These are phyloP conservation scores for Ambastaia sidthimunki DNA, from an alignment of 2,797 vertebrate genomes.

Conservation along the genomic window DNA sequence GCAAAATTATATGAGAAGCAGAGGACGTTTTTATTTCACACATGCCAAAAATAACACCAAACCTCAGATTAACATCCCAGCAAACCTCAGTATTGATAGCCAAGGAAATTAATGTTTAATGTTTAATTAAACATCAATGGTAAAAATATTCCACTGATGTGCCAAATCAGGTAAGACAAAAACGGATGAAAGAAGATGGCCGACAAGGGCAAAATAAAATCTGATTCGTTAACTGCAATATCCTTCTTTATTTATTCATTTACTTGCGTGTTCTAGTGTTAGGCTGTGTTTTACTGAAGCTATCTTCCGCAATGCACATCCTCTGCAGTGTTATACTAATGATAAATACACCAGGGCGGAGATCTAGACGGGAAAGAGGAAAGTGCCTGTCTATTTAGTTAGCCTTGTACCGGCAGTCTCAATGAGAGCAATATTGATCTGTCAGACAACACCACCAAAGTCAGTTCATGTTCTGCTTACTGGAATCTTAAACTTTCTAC, in stretches of 20 bases:
- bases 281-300: slow-evolving; percentile 22
- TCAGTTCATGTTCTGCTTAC: slow-evolving; percentile 9
- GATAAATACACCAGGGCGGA: slow-evolving; percentile 36
- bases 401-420: slow-evolving; percentile 41
- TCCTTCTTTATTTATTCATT: slow-evolving; percentile 42
- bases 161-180: neutral
- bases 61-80: slow-evolving; percentile 29
- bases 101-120: neutral
- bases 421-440: slow-evolving; percentile 41
- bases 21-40: slow-evolving; percentile 46
- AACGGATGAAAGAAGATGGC: slow-evolving; percentile 5
- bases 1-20: slow-evolving; percentile 44
- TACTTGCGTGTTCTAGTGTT: slow-evolving; percentile 9
- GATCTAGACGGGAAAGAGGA: slow-evolving; percentile 11
- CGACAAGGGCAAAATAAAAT: slow-evolving; percentile 13
- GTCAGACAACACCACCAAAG: slow-evolving; percentile 24
- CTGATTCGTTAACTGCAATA: slow-evolving; percentile 23
- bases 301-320: slow-evolving; percentile 34
- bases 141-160: neutral
- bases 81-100: slow-evolving; percentile 26
- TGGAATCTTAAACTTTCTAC: slow-evolving; percentile 20
- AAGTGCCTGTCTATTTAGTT: slow-evolving; percentile 35
- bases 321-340: slow-evolving; percentile 42
- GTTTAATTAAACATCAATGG: slow-evolving; percentile 6
- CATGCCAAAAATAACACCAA: slow-evolving; percentile 36